Base-by-base conservation (phyloP, 2,888 invertebrate genomes). In the Tribolium freemani region DNA sequence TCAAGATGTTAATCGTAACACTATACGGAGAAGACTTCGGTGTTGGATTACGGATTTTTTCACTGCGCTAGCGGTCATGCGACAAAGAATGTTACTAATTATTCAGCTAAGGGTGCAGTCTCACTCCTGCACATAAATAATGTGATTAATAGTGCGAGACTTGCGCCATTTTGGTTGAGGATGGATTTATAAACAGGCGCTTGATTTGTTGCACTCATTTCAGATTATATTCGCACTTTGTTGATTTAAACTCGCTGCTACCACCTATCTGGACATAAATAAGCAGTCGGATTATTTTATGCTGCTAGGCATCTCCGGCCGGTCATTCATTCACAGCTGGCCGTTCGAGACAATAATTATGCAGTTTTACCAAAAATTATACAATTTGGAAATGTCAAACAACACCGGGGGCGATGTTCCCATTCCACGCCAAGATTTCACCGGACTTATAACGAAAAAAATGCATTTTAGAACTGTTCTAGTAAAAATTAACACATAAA, bases 241-340 rank as follows among this genome's bases (percentile, higher is more conserved):
- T 63, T 72, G 68, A 72, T 72, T 72, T 69, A 69, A 72, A 72
- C 72, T 63, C 63, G 72, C 68, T 69, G 72, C 72, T 69, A 72
- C 68, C 53, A 31, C 56, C 9, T 68, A 68, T 72, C 68, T 26
- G n/a, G 9, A 63, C 69, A 63, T 72, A 72, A 72, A 72, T 72
- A 72, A 68, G 48, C 45, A 57, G 26, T n/a, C 20, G 38, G 57
- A 69, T 54, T 69, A 69, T 69, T 53, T 69, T 60, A 69, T 69
- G 68, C 16, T 38, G 46, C 31, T 38, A 58, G 31, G n/a, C 45
- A 26, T 13, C 31, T 16, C 38, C 44, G 11, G 26, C 1, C 50
- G 21, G n/a, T 46, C 16, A 60, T 60, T 60, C 48, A 60, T 46
- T 48, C 38, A 38, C 38, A n/a, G 8, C 38, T 38, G 38, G 38